Evolutionary conservation across 1,140 invertebrate genomes (phyloP).

Genomic region (Brachionus rubens): DNA sequence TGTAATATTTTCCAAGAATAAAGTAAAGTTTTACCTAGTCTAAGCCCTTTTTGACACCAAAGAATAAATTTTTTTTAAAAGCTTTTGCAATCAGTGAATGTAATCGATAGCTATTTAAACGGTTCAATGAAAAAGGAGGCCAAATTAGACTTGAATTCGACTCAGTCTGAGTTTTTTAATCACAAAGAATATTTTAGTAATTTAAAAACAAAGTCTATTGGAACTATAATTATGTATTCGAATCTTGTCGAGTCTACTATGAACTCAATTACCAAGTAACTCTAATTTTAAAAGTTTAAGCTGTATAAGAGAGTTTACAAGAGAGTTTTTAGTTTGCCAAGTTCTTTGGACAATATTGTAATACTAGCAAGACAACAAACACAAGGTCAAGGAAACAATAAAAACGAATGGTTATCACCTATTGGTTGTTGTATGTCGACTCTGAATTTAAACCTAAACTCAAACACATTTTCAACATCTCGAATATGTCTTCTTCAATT

Average conservation of each 20-base stretch:
- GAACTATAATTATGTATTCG: conserved; percentile 30
- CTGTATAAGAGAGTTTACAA: background rate
- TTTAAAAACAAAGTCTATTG: conserved; percentile 33
- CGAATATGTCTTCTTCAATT: conserved; percentile 30
- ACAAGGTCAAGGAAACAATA: conserved; percentile 34
- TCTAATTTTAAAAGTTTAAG: background rate
- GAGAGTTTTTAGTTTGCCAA: background rate
- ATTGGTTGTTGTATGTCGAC: conserved; percentile 42
- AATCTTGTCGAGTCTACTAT: conserved; percentile 42
- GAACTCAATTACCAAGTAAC: conserved; percentile 33
- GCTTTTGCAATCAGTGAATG: conserved; percentile 26
- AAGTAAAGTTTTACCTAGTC: background rate
- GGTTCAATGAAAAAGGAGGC: conserved; percentile 25
- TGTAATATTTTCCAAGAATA: conserved; percentile 27
- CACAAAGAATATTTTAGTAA: conserved; percentile 32
- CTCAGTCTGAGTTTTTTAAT: background rate
- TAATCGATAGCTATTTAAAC: conserved; percentile 34
- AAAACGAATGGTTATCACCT: conserved; percentile 41
- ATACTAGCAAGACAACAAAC: conserved; percentile 10
- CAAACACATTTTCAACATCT: conserved; percentile 3
- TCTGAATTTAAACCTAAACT: background rate
- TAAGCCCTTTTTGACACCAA: too few relatives aligned
- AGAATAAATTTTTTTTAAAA: background rate
- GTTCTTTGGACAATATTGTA: conserved; percentile 6
- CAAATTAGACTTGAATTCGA: background rate